A percentile compares a stretch with the other conserved stretches of the same genome.
Evolutionary conservation across 2,797 vertebrate genomes (phyloP).

Genomic region (Onychomys leucogaster): DNA sequence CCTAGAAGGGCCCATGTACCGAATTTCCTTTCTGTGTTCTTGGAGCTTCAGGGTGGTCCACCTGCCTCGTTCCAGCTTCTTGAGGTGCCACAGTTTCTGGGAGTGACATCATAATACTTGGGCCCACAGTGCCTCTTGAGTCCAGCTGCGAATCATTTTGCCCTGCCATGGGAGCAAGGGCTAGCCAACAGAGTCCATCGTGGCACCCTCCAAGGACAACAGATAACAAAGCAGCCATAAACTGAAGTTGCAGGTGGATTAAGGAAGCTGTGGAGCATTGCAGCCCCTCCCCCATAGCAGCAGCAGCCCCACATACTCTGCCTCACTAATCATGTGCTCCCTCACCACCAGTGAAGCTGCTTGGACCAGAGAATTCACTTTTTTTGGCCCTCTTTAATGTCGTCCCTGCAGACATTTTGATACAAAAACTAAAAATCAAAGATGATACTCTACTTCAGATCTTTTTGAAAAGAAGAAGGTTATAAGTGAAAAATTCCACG

Average conservation of each 20-base stretch:
- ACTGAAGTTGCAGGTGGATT: not conserved
- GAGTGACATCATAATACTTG: not conserved
- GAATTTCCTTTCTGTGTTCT: not conserved
- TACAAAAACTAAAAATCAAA: slow-evolving; percentile 69
- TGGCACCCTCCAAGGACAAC: accelerated
- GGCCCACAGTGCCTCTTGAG: not conserved
- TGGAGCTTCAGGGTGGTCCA: not conserved
- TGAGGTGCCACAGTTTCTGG: not conserved
- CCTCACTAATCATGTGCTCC: not conserved
- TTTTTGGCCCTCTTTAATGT: slow-evolving; percentile 45
- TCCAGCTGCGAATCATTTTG: not conserved
- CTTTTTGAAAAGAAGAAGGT: slow-evolving; percentile 28
- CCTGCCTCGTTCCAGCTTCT: not conserved
- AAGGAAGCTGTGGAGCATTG: not conserved
- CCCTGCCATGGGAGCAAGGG: not conserved
- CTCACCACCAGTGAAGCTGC: not conserved
- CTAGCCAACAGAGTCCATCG: accelerated
- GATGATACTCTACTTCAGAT: slow-evolving; percentile 57
- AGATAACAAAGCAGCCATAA: not conserved
- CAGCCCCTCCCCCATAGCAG: too few relatives aligned
- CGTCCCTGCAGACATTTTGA: slow-evolving; percentile 27
- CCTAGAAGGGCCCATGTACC: not conserved
- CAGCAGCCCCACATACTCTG: not conserved
- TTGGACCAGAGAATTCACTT: not conserved
- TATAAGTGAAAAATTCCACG: slow-evolving; percentile 18